Conservation (phyloP, 2,113 vertebrate genomes). For the Pogona vitticeps region DNA sequence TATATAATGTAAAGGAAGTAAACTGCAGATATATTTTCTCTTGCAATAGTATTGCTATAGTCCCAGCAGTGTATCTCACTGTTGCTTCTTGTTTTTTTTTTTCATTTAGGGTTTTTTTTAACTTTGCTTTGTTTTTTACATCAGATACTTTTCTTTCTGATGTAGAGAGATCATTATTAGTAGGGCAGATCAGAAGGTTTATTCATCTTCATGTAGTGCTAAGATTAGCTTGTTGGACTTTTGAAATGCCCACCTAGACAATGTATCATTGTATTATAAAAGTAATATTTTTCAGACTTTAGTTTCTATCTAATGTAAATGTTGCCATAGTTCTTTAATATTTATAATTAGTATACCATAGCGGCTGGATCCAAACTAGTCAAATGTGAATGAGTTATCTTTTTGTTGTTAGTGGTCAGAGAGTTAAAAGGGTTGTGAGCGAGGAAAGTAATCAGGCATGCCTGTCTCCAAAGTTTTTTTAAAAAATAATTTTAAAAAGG, state of each 20-base stretch:
- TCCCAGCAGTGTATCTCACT: neutral
- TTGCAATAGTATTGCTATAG: neutral
- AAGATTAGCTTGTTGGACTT: neutral
- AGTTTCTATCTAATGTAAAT: neutral
- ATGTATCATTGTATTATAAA: neutral
- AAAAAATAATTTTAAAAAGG: neutral
- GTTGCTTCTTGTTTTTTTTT: neutral
- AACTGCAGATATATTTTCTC: neutral
- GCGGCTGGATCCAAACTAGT: neutral
- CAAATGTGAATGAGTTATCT: conserved; percentile 1
- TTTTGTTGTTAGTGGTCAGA: neutral
- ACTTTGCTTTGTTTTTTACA: neutral
- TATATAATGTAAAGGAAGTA: neutral
- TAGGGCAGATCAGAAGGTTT: neutral
- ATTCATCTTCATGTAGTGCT: neutral
- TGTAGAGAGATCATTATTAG: neutral
- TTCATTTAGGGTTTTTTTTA: neutral
- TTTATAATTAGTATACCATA: neutral
- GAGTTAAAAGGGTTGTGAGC: neutral
- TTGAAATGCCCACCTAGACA: neutral
- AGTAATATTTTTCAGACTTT: neutral
- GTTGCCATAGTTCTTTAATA: conserved; percentile 25
- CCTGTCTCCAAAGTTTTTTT: neutral
- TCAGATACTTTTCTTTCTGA: neutral
- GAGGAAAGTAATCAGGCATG: neutral